Evolutionary conservation across 2,113 vertebrate species (phyloP).

Genomic region (Macaca mulatta): DNA sequence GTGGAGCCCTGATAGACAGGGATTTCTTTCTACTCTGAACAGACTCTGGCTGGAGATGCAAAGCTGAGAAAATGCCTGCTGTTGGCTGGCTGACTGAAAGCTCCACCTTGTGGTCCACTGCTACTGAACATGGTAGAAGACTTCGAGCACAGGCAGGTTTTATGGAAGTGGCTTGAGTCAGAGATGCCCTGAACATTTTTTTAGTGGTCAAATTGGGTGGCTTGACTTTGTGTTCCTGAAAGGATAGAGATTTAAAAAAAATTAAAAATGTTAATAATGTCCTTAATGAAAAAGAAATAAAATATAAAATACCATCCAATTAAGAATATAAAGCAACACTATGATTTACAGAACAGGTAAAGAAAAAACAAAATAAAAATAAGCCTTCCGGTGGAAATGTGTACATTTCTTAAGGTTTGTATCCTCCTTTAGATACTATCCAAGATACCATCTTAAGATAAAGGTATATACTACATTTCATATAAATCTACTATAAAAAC

Average conservation of each 20-base stretch:
- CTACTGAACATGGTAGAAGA: background rate
- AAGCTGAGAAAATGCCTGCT: accelerated
- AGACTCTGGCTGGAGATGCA: accelerated
- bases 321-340: conserved; percentile 7
- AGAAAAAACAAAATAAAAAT: conserved; percentile 17
- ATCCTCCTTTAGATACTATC: background rate
- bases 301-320: background rate
- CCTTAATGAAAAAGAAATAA: conserved; percentile 43
- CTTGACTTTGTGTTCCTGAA: conserved; percentile 83
- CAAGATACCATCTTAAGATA: background rate
- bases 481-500: background rate
- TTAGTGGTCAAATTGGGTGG: conserved; percentile 80
- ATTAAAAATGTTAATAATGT: conserved; percentile 34
- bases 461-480: background rate
- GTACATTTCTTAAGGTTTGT: background rate
- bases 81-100: conserved; percentile 60
- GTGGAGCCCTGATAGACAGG: background rate
- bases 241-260: conserved; percentile 57
- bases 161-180: conserved; percentile 72
- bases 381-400: background rate
- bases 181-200: conserved; percentile 71
- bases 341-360: background rate
- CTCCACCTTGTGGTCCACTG: conserved; percentile 79
- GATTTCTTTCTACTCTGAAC: background rate
- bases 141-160: background rate